A percentile compares a stretch with the other conserved stretches of the same genome.
phyloP scores from a whole-genome alignment of 2,797 vertebrate genomes.

The Neosalanx taihuensis region DNA sequence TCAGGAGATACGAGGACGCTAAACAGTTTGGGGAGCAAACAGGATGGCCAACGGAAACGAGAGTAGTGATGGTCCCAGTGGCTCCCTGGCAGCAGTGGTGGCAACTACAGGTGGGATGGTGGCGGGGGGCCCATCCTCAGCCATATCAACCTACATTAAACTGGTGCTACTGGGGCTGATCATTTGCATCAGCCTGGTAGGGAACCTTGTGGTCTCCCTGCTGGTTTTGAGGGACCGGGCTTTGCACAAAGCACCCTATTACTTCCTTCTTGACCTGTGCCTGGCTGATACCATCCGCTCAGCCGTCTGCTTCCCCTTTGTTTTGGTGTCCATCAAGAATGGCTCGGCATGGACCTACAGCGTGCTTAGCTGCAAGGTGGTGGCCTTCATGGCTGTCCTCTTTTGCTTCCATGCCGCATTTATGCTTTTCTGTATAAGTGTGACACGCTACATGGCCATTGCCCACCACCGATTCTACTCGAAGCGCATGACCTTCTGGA shows the following conservation, averaged over 20 bases:
- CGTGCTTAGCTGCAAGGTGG: conserved; percentile 87
- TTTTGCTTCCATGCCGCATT: conserved; percentile 92
- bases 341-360: conserved; percentile 90
- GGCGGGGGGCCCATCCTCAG: conserved; percentile 66
- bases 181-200: conserved; percentile 84
- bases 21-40: conserved; percentile 48
- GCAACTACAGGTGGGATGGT: conserved; percentile 59
- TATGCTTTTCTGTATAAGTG: conserved; percentile 89
- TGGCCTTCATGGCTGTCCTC: conserved; percentile 90
- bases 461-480: conserved; percentile 90
- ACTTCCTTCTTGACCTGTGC: conserved; percentile 87
- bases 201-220: conserved; percentile 84
- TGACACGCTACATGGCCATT: conserved; percentile 89
- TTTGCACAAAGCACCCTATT: conserved; percentile 88
- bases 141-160: conserved; percentile 81
- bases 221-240: conserved; percentile 82
- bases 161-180: conserved; percentile 84
- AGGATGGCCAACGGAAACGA: conserved; percentile 73
- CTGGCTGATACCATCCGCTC: conserved; percentile 86
- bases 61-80: conserved; percentile 66
- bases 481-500: conserved; percentile 91
- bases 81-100: conserved; percentile 64
- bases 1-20: conserved; percentile 43
- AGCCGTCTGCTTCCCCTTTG: conserved; percentile 88
- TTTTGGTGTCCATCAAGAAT: conserved; percentile 85